A percentile compares a stretch with the other conserved stretches of the same genome.
phyloP scores from a whole-genome alignment of 92 coral and sea anemone genomes.

The Paragorgia papillata region DNA sequence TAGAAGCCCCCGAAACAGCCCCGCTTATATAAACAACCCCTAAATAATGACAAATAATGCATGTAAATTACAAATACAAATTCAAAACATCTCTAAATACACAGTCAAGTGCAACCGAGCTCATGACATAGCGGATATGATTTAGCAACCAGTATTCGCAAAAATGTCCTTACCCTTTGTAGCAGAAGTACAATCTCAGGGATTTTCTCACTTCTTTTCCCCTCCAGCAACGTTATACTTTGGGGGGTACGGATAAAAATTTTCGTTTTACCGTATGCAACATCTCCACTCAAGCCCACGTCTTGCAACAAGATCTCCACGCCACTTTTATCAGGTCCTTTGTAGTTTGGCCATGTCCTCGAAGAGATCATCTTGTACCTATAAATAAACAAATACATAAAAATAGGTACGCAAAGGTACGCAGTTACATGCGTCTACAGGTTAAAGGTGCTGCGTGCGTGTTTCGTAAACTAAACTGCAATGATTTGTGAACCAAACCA shows the following conservation, averaged over 20 bases:
- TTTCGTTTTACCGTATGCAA: constrained; percentile 85
- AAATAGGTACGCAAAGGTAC: not conserved
- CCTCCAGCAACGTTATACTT: constrained; percentile 84
- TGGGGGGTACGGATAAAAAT: constrained; percentile 92
- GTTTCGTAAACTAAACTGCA: too few relatives aligned
- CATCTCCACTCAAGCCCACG: constrained; percentile 68
- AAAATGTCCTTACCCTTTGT: constrained; percentile 68
- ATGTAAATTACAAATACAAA: too few relatives aligned
- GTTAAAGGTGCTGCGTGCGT: too few relatives aligned
- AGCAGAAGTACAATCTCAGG: constrained; percentile 76
- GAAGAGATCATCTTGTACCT: constrained; percentile 85
- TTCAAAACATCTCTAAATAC: too few relatives aligned
- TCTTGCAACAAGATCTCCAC: constrained; percentile 59
- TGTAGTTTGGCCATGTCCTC: constrained; percentile 88
- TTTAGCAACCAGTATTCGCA: too few relatives aligned
- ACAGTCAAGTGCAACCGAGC: too few relatives aligned
- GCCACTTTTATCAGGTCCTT: constrained; percentile 74
- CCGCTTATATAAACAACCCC: too few relatives aligned
- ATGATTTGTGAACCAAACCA: too few relatives aligned
- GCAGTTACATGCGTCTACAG: not conserved
- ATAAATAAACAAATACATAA: not conserved
- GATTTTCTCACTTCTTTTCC: constrained; percentile 62
- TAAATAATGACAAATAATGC: too few relatives aligned
- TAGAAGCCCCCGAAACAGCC: too few relatives aligned
- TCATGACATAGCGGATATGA: too few relatives aligned